Evolutionary conservation across 2,113 vertebrate species (phyloP).

Genomic region (Siphamia tubifer): DNA sequence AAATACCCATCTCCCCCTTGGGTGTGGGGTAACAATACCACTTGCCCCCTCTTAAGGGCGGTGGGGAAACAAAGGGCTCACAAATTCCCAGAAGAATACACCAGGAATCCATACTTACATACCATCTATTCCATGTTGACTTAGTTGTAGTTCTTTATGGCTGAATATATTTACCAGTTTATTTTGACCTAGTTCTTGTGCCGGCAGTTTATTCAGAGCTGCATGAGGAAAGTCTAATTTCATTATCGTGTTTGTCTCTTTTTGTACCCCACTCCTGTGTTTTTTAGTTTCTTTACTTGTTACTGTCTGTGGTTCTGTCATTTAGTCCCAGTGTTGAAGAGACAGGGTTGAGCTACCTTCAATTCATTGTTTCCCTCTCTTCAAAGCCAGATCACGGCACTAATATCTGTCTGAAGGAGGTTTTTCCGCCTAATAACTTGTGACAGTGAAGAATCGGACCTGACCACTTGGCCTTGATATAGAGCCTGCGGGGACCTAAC

Average conservation of each 20-base stretch:
- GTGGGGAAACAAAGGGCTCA: background rate
- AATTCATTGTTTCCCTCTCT: background rate
- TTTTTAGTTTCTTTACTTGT: conserved; percentile 23
- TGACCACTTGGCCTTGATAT: conserved; percentile 13
- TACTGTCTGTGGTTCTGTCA: conserved; percentile 5
- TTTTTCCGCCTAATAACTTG: background rate
- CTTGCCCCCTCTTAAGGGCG: too few species aligned
- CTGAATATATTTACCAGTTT: conserved; percentile 17
- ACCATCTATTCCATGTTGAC: too few species aligned
- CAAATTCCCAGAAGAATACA: conserved; percentile 10
- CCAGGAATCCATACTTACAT: conserved; percentile 5
- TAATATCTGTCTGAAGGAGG: background rate
- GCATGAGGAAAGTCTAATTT: background rate
- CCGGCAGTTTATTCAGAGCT: conserved; percentile 6
- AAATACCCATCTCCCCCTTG: too few species aligned
- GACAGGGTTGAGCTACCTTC: conserved; percentile 7
- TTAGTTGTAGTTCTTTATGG: conserved; percentile 46
- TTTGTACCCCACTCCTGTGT: background rate
- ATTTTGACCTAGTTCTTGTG: conserved; percentile 51
- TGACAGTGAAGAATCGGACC: conserved; percentile 33
- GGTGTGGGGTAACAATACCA: too few species aligned
- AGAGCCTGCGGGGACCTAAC: conserved; percentile 10
- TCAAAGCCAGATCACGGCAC: background rate
- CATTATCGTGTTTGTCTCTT: background rate
- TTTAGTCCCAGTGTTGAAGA: conserved; percentile 17